phyloP scores from a whole-genome alignment of 1,140 invertebrate species.

The Episyrphus balteatus region DNA sequence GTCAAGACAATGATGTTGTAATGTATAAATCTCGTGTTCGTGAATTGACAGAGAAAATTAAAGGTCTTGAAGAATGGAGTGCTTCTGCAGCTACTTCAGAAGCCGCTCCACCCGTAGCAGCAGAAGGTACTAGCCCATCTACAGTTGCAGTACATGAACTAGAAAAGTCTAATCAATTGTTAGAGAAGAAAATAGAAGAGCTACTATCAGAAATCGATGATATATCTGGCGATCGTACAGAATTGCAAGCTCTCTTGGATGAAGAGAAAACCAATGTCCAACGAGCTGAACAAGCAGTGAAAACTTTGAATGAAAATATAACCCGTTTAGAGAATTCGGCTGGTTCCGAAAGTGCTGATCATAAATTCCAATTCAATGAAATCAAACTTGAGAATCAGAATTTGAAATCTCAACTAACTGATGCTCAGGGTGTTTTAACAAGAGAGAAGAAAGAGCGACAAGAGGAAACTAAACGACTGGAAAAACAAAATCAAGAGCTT shows the following conservation, averaged over 20 bases:
- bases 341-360: slow-evolving; percentile 1
- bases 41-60: slow-evolving; percentile 49
- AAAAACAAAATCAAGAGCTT: background rate
- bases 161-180: background rate
- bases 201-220: slow-evolving; percentile 38
- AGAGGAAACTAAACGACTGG: background rate
- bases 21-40: slow-evolving; percentile 57
- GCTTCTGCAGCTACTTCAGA: slow-evolving; percentile 9
- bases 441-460: no score
- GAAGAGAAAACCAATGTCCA: slow-evolving; percentile 37
- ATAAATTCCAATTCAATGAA: slow-evolving; percentile 13
- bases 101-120: background rate
- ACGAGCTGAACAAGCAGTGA: slow-evolving; percentile 8
- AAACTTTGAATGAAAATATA: slow-evolving; percentile 23
- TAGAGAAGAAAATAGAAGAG: slow-evolving; percentile 9
- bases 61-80: slow-evolving; percentile 47
- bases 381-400: slow-evolving; percentile 5
- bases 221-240: slow-evolving; percentile 56
- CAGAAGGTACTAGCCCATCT: background rate
- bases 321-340: background rate
- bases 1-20: slow-evolving; percentile 58
- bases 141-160: background rate
- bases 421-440: background rate
- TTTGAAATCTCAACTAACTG: slow-evolving; percentile 1
- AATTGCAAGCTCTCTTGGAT: slow-evolving; percentile 54